phyloP scores from a whole-genome alignment of 2,113 vertebrate genomes.

The Tupaia tana region DNA sequence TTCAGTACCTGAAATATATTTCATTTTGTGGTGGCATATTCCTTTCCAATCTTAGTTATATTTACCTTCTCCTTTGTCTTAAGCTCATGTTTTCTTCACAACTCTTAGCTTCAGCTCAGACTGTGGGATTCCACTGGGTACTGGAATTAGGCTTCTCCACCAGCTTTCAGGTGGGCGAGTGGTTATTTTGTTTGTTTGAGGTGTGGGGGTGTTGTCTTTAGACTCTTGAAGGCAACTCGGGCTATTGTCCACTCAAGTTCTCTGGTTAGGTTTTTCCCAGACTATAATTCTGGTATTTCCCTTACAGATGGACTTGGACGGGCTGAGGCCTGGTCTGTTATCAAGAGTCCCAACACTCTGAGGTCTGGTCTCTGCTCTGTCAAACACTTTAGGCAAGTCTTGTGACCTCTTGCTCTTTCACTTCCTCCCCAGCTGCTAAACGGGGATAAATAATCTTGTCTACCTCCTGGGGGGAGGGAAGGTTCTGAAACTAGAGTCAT shows the following conservation, averaged over 20 bases:
- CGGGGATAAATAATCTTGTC: slow-evolving; percentile 82
- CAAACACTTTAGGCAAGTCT: slow-evolving; percentile 68
- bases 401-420: slow-evolving; percentile 74
- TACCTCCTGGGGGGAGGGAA: slow-evolving; percentile 80
- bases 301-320: not conserved
- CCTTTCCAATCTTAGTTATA: slow-evolving; percentile 55
- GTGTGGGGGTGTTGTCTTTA: slow-evolving; percentile 49
- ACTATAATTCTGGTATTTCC: slow-evolving; percentile 65
- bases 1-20: slow-evolving; percentile 45
- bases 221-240: slow-evolving; percentile 81
- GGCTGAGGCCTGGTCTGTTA: slow-evolving; percentile 29
- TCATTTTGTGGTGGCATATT: slow-evolving; percentile 32
- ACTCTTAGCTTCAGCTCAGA: slow-evolving; percentile 51
- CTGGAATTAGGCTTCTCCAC: slow-evolving; percentile 60
- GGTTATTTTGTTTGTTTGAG: slow-evolving; percentile 56
- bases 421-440: slow-evolving; percentile 82
- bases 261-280: slow-evolving; percentile 74
- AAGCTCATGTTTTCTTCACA: slow-evolving; percentile 6
- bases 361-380: slow-evolving; percentile 71
- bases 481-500: slow-evolving; percentile 81
- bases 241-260: slow-evolving; percentile 73
- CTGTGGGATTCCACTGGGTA: slow-evolving; percentile 68
- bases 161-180: slow-evolving; percentile 64
- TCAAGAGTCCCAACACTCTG: slow-evolving; percentile 61
- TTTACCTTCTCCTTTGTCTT: slow-evolving; percentile 34